Percentiles rank a stretch among this genome's conserved stretches.
These are phyloP conservation scores for Nyleta sp. DNA, from an alignment of 2,888 invertebrate genomes.

Conservation along the genomic window DNA sequence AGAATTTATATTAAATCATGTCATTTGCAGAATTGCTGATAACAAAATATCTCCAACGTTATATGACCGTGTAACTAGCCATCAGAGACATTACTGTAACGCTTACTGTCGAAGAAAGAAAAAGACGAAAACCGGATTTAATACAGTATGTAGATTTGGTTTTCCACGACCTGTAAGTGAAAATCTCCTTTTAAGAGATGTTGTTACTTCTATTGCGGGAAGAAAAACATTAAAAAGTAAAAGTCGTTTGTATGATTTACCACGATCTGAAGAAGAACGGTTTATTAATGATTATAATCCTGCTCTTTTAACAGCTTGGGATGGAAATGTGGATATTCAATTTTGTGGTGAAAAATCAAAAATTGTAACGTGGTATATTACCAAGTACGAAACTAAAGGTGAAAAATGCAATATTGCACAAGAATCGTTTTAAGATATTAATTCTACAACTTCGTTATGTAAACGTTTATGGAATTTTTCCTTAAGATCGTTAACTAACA, in stretches of 20 bases:
- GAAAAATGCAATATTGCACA: slow-evolving; percentile 68
- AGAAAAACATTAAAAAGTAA: slow-evolving; percentile 68
- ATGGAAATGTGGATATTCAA: slow-evolving; percentile 17
- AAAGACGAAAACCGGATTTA: slow-evolving; percentile 35
- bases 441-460: slow-evolving; percentile 70
- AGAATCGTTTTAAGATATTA: slow-evolving; percentile 69
- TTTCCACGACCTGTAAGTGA: slow-evolving; percentile 62
- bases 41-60: slow-evolving; percentile 10
- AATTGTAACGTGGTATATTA: slow-evolving; percentile 66
- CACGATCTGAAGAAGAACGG: slow-evolving; percentile 59
- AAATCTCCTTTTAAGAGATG: slow-evolving; percentile 54
- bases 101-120: slow-evolving; percentile 4
- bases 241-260: slow-evolving; percentile 70
- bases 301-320: slow-evolving; percentile 62
- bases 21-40: slow-evolving; percentile 20
- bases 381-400: slow-evolving; percentile 74
- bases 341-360: slow-evolving; percentile 14
- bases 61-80: slow-evolving; percentile 1
- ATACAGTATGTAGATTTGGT: slow-evolving; percentile 64
- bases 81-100: slow-evolving; percentile 22
- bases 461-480: slow-evolving; percentile 72
- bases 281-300: slow-evolving; percentile 59
- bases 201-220: slow-evolving; percentile 20
- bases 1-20: slow-evolving; percentile 62
- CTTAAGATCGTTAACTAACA: slow-evolving; percentile 69